A percentile compares a stretch with the other conserved stretches of the same genome.
phyloP scores from a whole-genome alignment of 2,113 vertebrate species.

The Ovis canadensis region DNA sequence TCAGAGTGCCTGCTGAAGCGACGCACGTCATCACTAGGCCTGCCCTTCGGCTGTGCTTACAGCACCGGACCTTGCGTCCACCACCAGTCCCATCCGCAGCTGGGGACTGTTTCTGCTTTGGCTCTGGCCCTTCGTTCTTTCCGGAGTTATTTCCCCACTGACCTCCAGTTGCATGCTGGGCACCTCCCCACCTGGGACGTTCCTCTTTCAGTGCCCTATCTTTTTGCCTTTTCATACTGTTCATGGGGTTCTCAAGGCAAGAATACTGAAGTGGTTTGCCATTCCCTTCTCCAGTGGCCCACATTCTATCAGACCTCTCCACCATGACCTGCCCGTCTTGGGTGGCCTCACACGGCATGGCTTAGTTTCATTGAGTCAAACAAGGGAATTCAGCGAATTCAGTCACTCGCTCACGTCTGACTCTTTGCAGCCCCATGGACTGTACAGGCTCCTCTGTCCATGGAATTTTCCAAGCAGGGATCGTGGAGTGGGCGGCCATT shows the following conservation, averaged over 20 bases:
- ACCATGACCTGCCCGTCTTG: no score
- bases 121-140: not conserved
- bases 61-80: not conserved
- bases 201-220: not conserved
- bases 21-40: fast-evolving
- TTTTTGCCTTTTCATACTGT: not conserved
- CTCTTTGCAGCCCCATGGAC: not conserved
- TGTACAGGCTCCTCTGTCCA: not conserved
- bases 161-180: not conserved
- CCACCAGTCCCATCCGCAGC: not conserved
- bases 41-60: not conserved
- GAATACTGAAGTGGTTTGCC: not conserved
- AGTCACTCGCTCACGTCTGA: fast-evolving
- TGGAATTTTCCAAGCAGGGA: not conserved
- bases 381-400: not conserved
- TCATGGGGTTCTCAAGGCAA: not conserved
- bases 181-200: no score
- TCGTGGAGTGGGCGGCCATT: not conserved
- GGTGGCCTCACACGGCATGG: no score
- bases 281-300: not conserved
- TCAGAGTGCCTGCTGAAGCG: not conserved
- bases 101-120: not conserved
- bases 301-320: no score
- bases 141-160: not conserved
- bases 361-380: not conserved